These are phyloP conservation scores for Carcharodon carcharias DNA, from an alignment of 2,797 vertebrate species.

Conservation along the genomic window DNA sequence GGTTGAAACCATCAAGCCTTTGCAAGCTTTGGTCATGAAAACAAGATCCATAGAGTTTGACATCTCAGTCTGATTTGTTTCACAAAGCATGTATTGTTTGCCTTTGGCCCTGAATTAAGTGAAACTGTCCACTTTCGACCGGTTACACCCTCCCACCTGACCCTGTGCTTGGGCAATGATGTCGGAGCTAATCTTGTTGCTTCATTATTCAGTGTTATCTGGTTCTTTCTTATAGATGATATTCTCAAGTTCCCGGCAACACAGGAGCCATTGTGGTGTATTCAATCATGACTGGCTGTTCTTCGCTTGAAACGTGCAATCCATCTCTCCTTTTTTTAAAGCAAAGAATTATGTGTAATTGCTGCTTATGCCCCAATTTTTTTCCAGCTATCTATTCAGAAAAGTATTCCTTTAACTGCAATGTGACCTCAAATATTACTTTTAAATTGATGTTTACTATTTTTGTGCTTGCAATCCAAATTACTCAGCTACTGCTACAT, in stretches of 20 bases:
- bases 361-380: neutral
- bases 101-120: neutral
- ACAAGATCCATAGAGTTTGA: neutral
- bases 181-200: neutral
- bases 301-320: neutral
- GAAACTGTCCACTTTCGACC: neutral
- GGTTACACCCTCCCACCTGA: neutral
- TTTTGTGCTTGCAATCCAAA: neutral
- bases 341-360: neutral
- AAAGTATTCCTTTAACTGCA: neutral
- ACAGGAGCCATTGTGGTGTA: neutral
- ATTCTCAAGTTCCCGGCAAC: neutral
- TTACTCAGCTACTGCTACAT: neutral
- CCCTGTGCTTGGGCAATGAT: neutral
- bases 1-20: neutral
- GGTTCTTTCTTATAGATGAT: neutral
- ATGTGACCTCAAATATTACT: neutral
- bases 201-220: neutral
- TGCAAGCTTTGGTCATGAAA: neutral
- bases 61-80: neutral
- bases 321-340: neutral
- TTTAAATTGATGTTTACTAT: neutral
- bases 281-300: neutral
- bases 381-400: neutral
- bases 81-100: neutral